phyloP scores from a whole-genome alignment of 92 coral and sea anemone genomes.

The Galaxea fascicularis region DNA sequence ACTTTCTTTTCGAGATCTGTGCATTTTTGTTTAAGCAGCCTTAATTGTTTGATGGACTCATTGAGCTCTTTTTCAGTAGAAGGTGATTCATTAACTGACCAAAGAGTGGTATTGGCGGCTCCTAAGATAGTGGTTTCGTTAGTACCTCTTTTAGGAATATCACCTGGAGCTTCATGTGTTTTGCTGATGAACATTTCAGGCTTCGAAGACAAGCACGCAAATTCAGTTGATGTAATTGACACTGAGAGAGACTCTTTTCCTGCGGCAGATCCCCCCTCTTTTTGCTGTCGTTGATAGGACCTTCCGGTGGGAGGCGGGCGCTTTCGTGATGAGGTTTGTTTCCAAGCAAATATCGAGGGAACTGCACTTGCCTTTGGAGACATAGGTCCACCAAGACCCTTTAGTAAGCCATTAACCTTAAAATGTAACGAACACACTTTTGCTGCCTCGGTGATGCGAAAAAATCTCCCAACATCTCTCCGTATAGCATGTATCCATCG shows the following conservation, averaged over 20 bases:
- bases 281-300: slow-evolving; percentile 10
- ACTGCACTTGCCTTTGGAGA: slow-evolving; percentile 27
- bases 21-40: slow-evolving; percentile 8
- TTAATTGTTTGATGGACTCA: neutral
- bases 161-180: slow-evolving; percentile 17
- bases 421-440: slow-evolving; percentile 74
- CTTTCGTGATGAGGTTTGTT: slow-evolving; percentile 24
- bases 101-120: slow-evolving; percentile 16
- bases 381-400: slow-evolving; percentile 44
- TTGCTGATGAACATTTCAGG: neutral
- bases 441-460: slow-evolving; percentile 40
- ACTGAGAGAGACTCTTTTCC: slow-evolving; percentile 20
- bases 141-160: slow-evolving; percentile 23
- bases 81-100: neutral
- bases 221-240: no score
- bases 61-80: slow-evolving; percentile 18
- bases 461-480: slow-evolving; percentile 64
- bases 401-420: slow-evolving; percentile 38
- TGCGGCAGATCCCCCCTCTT: slow-evolving; percentile 11
- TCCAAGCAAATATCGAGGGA: slow-evolving; percentile 49
- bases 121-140: slow-evolving; percentile 12
- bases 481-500: slow-evolving; percentile 67
- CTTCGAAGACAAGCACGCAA: slow-evolving; percentile 12
- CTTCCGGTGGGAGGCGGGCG: slow-evolving; percentile 33
- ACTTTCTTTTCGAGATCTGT: slow-evolving; percentile 6